Evolutionary conservation across 2,113 vertebrate genomes (phyloP).

Genomic region (Cynoglossus semilaevis): DNA sequence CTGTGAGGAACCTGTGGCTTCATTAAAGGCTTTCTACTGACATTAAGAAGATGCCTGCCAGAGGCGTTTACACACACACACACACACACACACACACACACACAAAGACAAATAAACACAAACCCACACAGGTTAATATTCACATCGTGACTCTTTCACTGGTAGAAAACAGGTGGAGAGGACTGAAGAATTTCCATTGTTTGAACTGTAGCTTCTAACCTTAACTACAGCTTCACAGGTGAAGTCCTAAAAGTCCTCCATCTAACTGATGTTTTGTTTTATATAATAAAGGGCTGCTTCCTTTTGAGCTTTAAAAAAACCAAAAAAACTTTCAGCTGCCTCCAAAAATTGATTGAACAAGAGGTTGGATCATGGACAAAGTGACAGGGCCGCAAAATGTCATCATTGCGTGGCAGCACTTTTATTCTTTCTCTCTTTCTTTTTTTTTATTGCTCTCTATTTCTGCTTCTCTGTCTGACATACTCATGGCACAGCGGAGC

Average conservation of each 20-base stretch:
- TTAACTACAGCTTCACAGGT: too few species aligned
- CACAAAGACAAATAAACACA: not conserved
- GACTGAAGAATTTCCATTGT: not conserved
- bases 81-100: not conserved
- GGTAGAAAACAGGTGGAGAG: not conserved
- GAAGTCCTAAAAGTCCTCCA: too few species aligned
- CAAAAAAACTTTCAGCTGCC: not conserved
- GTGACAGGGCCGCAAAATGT: constrained; percentile 1
- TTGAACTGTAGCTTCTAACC: not conserved
- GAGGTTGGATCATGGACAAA: constrained; percentile 7
- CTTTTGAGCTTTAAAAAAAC: too few species aligned
- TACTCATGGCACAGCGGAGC: constrained; percentile 31
- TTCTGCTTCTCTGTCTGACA: constrained; percentile 31
- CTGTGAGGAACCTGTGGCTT: constrained; percentile 38
- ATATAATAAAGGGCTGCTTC: not conserved
- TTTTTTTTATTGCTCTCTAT: constrained; percentile 36
- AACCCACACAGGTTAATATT: not conserved
- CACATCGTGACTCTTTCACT: not conserved
- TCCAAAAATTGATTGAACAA: not conserved
- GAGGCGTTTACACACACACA: not conserved
- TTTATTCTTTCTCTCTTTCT: constrained; percentile 7
- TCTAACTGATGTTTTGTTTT: not conserved
- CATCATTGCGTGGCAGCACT: constrained; percentile 22
- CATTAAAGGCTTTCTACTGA: constrained; percentile 29
- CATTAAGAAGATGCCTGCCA: constrained; percentile 2